Evolutionary conservation across 2,113 vertebrate species (phyloP), one percentile per base, ranked within the genome.

Genomic region (Phylloscopus whistleri): DNA sequence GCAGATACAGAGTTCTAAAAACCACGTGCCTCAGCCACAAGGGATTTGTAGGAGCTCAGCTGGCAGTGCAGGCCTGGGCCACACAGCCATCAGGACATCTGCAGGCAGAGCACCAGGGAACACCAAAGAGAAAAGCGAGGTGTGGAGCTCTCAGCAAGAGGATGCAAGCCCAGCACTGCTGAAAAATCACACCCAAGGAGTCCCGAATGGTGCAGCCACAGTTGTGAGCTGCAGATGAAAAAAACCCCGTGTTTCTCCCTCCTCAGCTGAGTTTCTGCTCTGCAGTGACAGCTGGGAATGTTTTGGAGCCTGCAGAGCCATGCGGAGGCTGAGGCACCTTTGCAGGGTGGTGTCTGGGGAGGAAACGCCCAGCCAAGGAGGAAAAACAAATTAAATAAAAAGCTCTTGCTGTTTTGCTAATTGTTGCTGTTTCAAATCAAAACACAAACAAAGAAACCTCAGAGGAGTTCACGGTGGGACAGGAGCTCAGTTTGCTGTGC

Each of bases 171-270:
- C 20, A 8, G 8, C 8, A 5, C 43, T 64, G 55, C n/a, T 66
- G 87, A 30, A 76, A 86, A 91, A 37, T 81, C 60, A 60, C 48
- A 55, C 56, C 44, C 51, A 68, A 41, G 27, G 33, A 53, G 48
- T 60, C 26, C 43, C 44, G 41, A 60, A 17, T 30, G 58, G 26
- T 37, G 48, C 66, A 87, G 37, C 11, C 69, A 67, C 49, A 18
- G 33, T 15, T 5, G 2, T 43, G 35, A 73, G 70, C 63, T 76
- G 48, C 55, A 67, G 46, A 26, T 44, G 33, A 43, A n/a, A 24
- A 28, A 2, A 1, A 1, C 2, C 2, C 16, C 0, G 0, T 37
- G n/a, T 49, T 79, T 11, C 10, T 37, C 16, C 48, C 30, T 60
- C 28, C 59, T n/a, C 37, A 17, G 0, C 3, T 58, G 49, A 8